Evolutionary conservation across 2,888 invertebrate genomes (phyloP).

Genomic region (Bellardia bayeri): DNA sequence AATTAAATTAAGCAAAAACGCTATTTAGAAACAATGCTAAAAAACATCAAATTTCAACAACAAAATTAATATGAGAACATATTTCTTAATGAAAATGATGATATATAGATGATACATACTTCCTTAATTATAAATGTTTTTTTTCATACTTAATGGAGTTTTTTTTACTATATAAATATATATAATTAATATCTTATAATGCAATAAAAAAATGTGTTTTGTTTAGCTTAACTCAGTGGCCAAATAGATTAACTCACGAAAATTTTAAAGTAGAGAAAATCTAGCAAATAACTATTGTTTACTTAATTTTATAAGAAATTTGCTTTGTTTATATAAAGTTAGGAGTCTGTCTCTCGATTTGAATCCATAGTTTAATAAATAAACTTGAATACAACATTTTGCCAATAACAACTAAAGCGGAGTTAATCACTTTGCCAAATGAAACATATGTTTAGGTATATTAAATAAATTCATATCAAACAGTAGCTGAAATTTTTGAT

Average conservation of each 20-base stretch:
- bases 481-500: conserved; percentile 2
- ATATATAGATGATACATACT: not conserved
- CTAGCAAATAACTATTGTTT: too few relatives aligned
- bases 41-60: not conserved
- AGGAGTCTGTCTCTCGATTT: too few relatives aligned
- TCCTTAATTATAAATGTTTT: conserved; percentile 23
- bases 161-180: not conserved
- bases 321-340: too few relatives aligned
- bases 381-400: too few relatives aligned
- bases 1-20: not conserved
- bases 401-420: too few relatives aligned
- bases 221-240: too few relatives aligned
- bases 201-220: not conserved
- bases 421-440: too few relatives aligned
- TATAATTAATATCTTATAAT: not conserved
- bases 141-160: conserved; percentile 9
- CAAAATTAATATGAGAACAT: not conserved
- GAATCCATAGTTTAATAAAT: too few relatives aligned
- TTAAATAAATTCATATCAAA: not conserved
- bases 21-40: not conserved
- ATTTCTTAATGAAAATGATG: conserved; percentile 21
- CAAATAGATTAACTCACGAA: too few relatives aligned
- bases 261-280: too few relatives aligned
- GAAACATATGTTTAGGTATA: too few relatives aligned
- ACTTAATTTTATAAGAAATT: too few relatives aligned